phyloP scores from a whole-genome alignment of 2,888 invertebrate genomes.

The Noctua janthina region DNA sequence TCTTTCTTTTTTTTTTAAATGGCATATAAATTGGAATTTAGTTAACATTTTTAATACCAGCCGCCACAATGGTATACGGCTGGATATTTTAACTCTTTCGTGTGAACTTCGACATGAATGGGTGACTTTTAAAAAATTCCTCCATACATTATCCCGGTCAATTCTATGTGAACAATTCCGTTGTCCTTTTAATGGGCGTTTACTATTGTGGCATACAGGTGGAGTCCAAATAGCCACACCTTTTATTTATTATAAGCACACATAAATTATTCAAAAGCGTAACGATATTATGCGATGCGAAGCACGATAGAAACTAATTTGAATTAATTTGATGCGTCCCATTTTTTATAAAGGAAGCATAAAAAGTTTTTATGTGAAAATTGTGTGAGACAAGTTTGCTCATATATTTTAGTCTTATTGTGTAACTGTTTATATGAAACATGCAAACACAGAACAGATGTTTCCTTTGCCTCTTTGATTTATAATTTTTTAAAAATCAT shows the following conservation, averaged over 20 bases:
- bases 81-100: constrained; percentile 41
- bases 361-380: constrained; percentile 78
- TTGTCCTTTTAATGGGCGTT: constrained; percentile 76
- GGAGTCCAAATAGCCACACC: constrained; percentile 85
- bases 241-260: constrained; percentile 82
- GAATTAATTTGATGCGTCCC: constrained; percentile 83
- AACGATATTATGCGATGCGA: constrained; percentile 82
- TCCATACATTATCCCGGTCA: constrained; percentile 54
- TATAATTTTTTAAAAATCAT: constrained; percentile 70
- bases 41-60: constrained; percentile 13
- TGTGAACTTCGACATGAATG: constrained; percentile 62
- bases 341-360: constrained; percentile 80
- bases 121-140: constrained; percentile 55
- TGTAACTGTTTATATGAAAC: constrained; percentile 74
- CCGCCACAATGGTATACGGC: constrained; percentile 11
- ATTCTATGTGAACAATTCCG: constrained; percentile 50
- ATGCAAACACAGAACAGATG: constrained; percentile 79
- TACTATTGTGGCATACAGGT: constrained; percentile 77
- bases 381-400: constrained; percentile 72
- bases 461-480: constrained; percentile 76
- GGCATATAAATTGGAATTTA: constrained; percentile 14
- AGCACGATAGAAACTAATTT: constrained; percentile 83
- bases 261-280: constrained; percentile 86
- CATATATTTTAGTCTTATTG: constrained; percentile 75
- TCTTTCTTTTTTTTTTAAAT: constrained; percentile 2